These are phyloP conservation scores for Heloderma charlesbogerti DNA, from an alignment of 2,113 vertebrate species.

Conservation along the genomic window DNA sequence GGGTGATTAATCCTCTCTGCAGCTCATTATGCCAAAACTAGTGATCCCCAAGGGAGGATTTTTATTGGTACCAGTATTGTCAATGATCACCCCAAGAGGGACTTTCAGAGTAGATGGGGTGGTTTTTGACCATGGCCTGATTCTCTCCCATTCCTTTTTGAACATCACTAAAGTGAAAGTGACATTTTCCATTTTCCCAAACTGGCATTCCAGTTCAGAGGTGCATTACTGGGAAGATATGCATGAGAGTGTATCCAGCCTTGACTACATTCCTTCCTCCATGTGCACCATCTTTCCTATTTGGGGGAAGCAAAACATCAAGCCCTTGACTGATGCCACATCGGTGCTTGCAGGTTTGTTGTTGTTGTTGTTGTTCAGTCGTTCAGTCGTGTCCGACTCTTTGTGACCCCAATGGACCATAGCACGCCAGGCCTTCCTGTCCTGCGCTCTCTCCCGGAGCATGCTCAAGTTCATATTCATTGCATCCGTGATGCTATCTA, in stretches of 20 bases:
- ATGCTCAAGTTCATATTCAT: too few relatives aligned
- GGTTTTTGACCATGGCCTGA: neutral
- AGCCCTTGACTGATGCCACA: too few relatives aligned
- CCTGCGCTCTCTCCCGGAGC: too few relatives aligned
- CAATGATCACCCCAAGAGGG: neutral
- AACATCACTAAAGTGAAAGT: neutral
- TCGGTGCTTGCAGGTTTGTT: too few relatives aligned
- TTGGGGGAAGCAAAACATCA: too few relatives aligned
- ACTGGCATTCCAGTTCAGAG: neutral
- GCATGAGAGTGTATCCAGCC: neutral
- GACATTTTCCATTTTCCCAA: neutral
- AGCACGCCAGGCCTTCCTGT: too few relatives aligned
- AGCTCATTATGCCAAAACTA: neutral
- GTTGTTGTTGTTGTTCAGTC: too few relatives aligned
- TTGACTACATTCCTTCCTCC: too few relatives aligned
- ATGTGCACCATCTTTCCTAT: neutral
- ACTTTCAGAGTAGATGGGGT: neutral
- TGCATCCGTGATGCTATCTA: too few relatives aligned
- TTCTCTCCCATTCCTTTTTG: neutral
- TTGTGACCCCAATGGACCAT: too few relatives aligned
- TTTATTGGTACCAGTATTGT: neutral
- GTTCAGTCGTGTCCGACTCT: too few relatives aligned
- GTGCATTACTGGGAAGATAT: neutral
- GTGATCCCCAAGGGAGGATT: neutral
- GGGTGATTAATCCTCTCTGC: neutral